Evolutionary conservation across 2,888 invertebrate species (phyloP), one percentile per base, ranked within the genome.

Genomic region (Philopedon plagiatum): DNA sequence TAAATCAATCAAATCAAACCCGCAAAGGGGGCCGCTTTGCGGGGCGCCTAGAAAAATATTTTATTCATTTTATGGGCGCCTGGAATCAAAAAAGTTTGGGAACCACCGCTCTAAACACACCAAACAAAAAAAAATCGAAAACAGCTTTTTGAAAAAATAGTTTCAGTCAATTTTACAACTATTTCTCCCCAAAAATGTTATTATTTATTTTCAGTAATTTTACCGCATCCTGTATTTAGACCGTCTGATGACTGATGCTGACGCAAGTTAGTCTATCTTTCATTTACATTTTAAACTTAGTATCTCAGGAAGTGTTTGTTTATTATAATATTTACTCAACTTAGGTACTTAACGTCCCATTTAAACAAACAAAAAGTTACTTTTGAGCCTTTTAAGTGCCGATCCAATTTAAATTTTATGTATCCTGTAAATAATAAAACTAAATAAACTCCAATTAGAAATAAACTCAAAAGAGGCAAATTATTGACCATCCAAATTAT

Each of bases 221-320:
- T 1, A 58, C n/a, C n/a, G n/a, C 58, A 66, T 66, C 66, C 66
- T 49, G 66, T 13, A 66, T 58, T 54, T 39, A 63, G 29, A 21
- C 13, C 15, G 63, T 15, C 57, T 19, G 46, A 66, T 49, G 66
- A 58, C 46, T 66, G 66, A 66, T 21, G 58, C 21, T 34, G 66
- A 49, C 41, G 58, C 37, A 23, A 60, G 46, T 46, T n/a, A 66
- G 21, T 49, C 58, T 66, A 58, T 58, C 66, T 66, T 66, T 66
- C 66, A 66, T 49, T 58, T 49, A 37, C 58, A 18, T 61, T 68
- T 67, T 67, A 60, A 60, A 49, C 58, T 60, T 49, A 60, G 67
- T 57, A 57, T 57, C 63, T 70, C 70, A 70, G 71, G 71, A 71
- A 71, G 71, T 32, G 64, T 65, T 64, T 71, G 71, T 71, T 71